phyloP scores from a whole-genome alignment of 2,113 vertebrate species.

The Candoia aspera region DNA sequence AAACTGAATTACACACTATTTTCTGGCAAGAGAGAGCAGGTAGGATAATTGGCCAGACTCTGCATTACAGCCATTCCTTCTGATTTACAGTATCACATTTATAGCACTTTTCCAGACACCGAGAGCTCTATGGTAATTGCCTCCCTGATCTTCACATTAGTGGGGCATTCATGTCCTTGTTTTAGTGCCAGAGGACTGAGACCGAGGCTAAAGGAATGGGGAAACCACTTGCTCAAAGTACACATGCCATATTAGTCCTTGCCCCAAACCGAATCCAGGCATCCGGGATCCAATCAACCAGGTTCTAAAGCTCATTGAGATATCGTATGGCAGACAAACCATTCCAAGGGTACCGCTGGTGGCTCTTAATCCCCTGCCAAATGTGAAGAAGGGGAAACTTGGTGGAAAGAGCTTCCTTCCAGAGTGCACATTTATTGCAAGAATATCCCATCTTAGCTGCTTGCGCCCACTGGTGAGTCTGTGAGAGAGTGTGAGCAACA shows the following conservation, averaged over 20 bases:
- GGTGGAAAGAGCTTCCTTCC: not conserved
- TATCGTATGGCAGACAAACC: not conserved
- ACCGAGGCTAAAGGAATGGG: not conserved
- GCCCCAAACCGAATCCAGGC: not conserved
- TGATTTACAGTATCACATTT: not conserved
- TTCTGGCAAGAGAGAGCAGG: not conserved
- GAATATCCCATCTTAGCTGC: not conserved
- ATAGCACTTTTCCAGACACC: not conserved
- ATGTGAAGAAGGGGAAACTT: not conserved
- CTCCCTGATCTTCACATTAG: conserved; percentile 1
- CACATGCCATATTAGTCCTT: not conserved
- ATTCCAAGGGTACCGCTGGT: not conserved
- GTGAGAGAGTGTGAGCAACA: not conserved
- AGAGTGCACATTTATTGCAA: not conserved
- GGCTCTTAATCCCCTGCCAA: not conserved
- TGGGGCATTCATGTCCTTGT: not conserved
- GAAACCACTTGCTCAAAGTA: not conserved
- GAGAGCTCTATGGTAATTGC: conserved; percentile 3
- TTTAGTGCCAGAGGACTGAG: not conserved
- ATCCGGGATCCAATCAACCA: not conserved
- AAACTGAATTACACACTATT: not conserved
- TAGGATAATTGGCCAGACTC: not conserved
- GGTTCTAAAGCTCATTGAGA: not conserved
- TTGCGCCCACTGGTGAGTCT: not conserved
- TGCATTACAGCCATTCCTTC: not conserved